Base-by-base conservation (phyloP, 2,888 invertebrate genomes). In the Conus canariensis region DNA sequence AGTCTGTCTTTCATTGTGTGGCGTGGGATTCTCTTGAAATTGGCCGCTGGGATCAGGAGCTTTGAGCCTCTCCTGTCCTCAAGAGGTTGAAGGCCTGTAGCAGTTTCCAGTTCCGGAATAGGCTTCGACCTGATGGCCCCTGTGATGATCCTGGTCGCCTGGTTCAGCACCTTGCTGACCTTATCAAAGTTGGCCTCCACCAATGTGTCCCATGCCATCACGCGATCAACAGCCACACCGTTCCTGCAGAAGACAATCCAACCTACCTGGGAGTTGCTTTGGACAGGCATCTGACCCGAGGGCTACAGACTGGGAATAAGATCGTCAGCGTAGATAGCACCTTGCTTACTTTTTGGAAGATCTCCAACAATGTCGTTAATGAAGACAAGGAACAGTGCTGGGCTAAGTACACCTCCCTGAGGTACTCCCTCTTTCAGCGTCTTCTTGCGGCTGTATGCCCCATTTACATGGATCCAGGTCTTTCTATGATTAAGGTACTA, bases 321-420 rank as follows among this genome's bases (percentile, higher is more conserved):
- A 80, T 80, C 80, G 16, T 80, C 80, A 14, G 80, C 80, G 16
- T 80, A 25, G 6, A 80, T 80, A 30, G 25, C 25, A 12, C 80
- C 80, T 7, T 80, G 80, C 25, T 25, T 30, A 25, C 25, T 80
- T 9, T 19, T 9, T 70, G 67, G 22, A 9, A 70, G 22, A 19
- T 70, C 25, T 45, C 45, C 25, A 10, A 80, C 80, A 30, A 80
- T 22, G 80, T 80, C 80, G 45, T 90, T 19, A 19, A 70, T 70
- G 67, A 70, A 88, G 25, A 87, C 56, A 80, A 74, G 60, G 70
- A 88, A 30, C 80, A 80, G 16, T 16, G 80, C 16, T 45, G 80
- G 80, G 45, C 30, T 80, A 8, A 80, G 19, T 8, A 80, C 80
- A 45, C 80, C 80, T 80, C 67, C 67, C 19, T 70, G 67, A 19